Conservation (phyloP, 1,140 invertebrate genomes). For the Eulimnadia texana region DNA sequence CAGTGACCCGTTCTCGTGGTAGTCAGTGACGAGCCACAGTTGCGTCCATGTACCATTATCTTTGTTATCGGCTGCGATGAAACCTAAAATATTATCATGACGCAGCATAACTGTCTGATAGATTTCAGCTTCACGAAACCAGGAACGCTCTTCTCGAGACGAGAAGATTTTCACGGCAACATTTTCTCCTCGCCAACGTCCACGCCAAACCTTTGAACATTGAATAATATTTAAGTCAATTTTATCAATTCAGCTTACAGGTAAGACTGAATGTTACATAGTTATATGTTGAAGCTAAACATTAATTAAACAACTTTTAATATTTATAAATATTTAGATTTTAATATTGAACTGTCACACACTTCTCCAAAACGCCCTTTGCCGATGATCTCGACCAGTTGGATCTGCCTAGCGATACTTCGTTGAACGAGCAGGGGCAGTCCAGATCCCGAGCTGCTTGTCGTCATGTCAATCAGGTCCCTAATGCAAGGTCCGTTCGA, state of each 20-base stretch:
- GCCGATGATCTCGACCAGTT: constrained; percentile 78
- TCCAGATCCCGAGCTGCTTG: constrained; percentile 86
- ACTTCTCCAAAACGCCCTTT: constrained; percentile 82
- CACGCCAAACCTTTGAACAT: constrained; percentile 49
- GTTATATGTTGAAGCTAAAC: no score
- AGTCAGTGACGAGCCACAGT: constrained; percentile 87
- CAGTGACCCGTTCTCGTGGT: constrained; percentile 83
- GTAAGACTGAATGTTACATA: no score
- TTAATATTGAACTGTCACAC: neutral
- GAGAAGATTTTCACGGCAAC: constrained; percentile 94
- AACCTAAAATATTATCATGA: constrained; percentile 82
- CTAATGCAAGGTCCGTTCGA: constrained; percentile 47
- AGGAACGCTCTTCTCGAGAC: constrained; percentile 83
- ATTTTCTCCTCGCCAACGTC: constrained; percentile 79
- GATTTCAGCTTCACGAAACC: constrained; percentile 90
- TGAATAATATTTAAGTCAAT: no score
- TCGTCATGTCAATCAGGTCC: constrained; percentile 84
- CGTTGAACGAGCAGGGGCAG: constrained; percentile 79
- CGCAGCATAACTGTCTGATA: constrained; percentile 90
- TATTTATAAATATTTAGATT: no score
- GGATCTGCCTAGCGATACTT: constrained; percentile 88
- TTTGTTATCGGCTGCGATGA: neutral
- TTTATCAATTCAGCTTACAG: no score
- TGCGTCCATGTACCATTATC: constrained; percentile 89
- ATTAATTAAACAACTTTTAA: no score